Conservation (phyloP, 2,797 vertebrate genomes). For the Lepus oiostolus region DNA sequence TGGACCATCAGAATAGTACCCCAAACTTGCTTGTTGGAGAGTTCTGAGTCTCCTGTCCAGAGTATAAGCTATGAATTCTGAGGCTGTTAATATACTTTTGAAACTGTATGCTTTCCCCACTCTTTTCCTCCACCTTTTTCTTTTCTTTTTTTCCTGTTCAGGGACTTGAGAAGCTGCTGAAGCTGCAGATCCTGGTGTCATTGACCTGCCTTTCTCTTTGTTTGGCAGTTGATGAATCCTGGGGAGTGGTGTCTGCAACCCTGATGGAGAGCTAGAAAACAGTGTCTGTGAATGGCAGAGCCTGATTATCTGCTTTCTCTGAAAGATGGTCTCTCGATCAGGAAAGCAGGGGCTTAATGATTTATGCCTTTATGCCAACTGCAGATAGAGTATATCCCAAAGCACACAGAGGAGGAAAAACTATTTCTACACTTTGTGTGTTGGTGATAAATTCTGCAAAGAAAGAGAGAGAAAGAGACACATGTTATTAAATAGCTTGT, state of each 20-base stretch:
- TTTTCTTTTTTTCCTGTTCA: constrained; percentile 14
- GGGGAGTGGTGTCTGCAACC: constrained; percentile 74
- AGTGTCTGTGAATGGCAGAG: constrained; percentile 62
- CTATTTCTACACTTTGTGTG: constrained; percentile 61
- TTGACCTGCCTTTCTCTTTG: constrained; percentile 82
- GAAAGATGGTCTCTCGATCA: constrained; percentile 81
- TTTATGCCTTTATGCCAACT: constrained; percentile 83
- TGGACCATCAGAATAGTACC: not conserved
- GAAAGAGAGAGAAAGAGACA: constrained; percentile 18
- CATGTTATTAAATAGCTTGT: constrained; percentile 58
- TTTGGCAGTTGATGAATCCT: constrained; percentile 81
- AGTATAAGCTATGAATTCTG: constrained; percentile 54
- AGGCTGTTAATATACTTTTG: constrained; percentile 69
- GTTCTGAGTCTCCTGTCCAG: constrained; percentile 54
- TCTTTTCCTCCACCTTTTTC: not conserved
- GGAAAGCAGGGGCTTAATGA: constrained; percentile 81
- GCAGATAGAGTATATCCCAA: constrained; percentile 73
- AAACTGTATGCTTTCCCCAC: not conserved
- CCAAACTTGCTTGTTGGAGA: constrained; percentile 13
- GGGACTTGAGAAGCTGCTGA: constrained; percentile 75
- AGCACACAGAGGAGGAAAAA: constrained; percentile 33
- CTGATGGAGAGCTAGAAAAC: constrained; percentile 78
- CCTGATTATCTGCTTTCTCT: constrained; percentile 76
- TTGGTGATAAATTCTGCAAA: constrained; percentile 71
- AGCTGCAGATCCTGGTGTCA: constrained; percentile 80